Evolutionary conservation across 2,113 vertebrate genomes (phyloP), one percentile per base, ranked within the genome.

Genomic region (Paedocypris sp.): DNA sequence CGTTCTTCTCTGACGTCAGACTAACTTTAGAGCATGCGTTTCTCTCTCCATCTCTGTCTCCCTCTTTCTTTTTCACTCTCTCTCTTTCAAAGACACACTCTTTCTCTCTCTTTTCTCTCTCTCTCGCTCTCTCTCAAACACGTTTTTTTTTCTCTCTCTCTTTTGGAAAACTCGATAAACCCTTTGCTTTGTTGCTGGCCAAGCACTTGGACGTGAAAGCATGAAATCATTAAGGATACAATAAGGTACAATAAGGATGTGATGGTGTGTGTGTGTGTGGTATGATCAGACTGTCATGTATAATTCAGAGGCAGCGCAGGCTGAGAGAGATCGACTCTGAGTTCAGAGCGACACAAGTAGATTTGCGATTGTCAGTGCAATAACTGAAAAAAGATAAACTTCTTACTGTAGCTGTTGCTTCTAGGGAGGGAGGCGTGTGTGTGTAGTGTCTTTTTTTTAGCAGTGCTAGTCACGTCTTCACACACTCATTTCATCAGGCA

Each of bases 361-460:
- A n/a, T n/a, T n/a, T n/a, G n/a, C n/a, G n/a, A n/a, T n/a, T n/a
- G n/a, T n/a, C n/a, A n/a, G n/a, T n/a, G n/a, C n/a, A n/a, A n/a
- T n/a, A n/a, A n/a, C n/a, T n/a, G n/a, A n/a, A n/a, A n/a, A n/a
- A n/a, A n/a, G n/a, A n/a, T n/a, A n/a, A n/a, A n/a, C n/a, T n/a
- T n/a, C 20, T 20, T 23, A 41, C 39, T 41, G 28, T 48, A 29
- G n/a, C 18, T 29, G 39, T 45, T 16, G 15, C 19, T 9, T 19
- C 18, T 15, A 58, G 20, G 31, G 23, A 33, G 54, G 28, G 64
- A 62, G 60, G 48, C 64, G 68, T 67, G 23, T 59, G 50, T 53
- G 26, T 45, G 23, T 53, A 23, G 33, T 52, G 26, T n/a, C 36
- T 64, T 61, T 60, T n/a, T 56, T 65, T 65, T 41, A 61, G 62